Evolutionary conservation across 1,140 invertebrate species (phyloP).

Genomic region (Conus ventricosus): DNA sequence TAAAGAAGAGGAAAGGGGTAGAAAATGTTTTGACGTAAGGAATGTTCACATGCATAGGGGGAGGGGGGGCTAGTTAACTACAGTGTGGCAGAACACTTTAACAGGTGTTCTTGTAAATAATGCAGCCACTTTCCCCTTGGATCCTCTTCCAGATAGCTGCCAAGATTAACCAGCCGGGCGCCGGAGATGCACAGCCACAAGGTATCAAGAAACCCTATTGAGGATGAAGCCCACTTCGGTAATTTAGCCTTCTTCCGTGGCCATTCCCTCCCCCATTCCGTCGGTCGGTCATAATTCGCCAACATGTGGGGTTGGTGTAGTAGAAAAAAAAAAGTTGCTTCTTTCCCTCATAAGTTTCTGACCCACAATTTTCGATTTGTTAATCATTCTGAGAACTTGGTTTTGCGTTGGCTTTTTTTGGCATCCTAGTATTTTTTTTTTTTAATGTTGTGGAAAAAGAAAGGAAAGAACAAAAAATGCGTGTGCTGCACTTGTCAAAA

Average conservation of each 20-base stretch:
- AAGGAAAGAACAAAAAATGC: too few relatives aligned
- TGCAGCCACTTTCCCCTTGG: constrained; percentile 30
- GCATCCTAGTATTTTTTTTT: too few relatives aligned
- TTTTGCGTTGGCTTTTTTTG: neutral
- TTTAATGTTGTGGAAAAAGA: too few relatives aligned
- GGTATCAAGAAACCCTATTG: constrained; percentile 83
- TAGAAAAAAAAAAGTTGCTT: neutral
- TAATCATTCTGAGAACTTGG: neutral
- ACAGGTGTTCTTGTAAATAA: constrained; percentile 30
- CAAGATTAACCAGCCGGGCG: constrained; percentile 84
- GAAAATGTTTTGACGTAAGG: neutral
- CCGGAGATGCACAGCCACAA: constrained; percentile 76
- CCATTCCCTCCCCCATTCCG: constrained; percentile 6
- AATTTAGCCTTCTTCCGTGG: constrained; percentile 46
- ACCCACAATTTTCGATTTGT: neutral
- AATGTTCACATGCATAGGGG: neutral
- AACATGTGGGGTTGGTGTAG: neutral
- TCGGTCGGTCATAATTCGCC: neutral
- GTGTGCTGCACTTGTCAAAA: too few relatives aligned
- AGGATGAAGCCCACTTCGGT: constrained; percentile 81
- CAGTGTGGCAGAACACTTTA: neutral
- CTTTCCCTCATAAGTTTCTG: neutral
- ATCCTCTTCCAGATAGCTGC: constrained; percentile 84
- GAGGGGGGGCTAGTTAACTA: constrained; percentile 16
- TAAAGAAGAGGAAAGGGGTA: neutral